phyloP scores from a whole-genome alignment of 2,113 vertebrate species.

The Galemys pyrenaicus region DNA sequence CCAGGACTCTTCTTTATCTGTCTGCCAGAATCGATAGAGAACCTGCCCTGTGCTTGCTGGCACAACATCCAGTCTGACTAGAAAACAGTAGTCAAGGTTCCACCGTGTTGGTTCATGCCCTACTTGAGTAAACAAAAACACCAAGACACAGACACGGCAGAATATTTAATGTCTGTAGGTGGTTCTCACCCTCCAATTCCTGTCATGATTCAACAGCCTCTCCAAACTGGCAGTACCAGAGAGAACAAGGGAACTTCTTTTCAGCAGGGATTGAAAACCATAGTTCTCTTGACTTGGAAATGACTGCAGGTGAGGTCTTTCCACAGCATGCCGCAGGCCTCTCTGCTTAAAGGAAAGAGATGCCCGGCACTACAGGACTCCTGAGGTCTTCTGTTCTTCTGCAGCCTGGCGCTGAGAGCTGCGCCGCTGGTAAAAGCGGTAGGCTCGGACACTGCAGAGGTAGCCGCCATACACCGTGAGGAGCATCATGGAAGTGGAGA shows the following conservation, averaged over 20 bases:
- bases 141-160: slow-evolving; percentile 44
- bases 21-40: too few species aligned
- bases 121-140: slow-evolving; percentile 43
- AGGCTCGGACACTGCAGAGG: slow-evolving; percentile 88
- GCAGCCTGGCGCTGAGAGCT: slow-evolving; percentile 83
- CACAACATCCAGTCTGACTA: background rate
- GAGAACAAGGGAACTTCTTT: background rate
- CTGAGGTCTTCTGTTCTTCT: slow-evolving; percentile 81
- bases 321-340: background rate
- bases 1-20: too few species aligned
- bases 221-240: background rate
- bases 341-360: background rate
- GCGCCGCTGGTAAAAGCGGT: slow-evolving; percentile 84
- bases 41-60: too few species aligned
- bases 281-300: background rate
- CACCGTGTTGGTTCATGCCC: background rate
- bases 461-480: slow-evolving; percentile 93
- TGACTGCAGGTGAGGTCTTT: background rate
- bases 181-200: background rate
- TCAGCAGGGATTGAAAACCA: background rate
- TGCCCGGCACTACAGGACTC: slow-evolving; percentile 80
- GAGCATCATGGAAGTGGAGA: slow-evolving; percentile 94
- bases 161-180: slow-evolving; percentile 60
- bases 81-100: background rate
- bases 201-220: background rate